These are phyloP conservation scores for Anguilla rostrata DNA, from an alignment of 2,113 vertebrate genomes.

Conservation along the genomic window DNA sequence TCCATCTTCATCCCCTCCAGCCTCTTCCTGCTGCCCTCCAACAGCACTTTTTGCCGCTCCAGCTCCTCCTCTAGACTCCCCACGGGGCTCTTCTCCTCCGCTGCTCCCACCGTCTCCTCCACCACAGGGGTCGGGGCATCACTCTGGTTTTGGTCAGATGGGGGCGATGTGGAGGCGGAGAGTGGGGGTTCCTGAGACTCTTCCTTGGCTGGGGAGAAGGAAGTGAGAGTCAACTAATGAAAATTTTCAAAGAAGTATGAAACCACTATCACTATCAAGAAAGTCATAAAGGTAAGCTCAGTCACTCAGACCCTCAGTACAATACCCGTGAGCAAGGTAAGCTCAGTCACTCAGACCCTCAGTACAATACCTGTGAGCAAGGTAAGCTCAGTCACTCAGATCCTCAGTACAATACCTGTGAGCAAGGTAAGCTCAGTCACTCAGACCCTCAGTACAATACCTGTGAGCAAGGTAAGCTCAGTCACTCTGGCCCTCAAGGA, in stretches of 20 bases:
- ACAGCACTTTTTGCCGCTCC: constrained; percentile 60
- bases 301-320: constrained; percentile 35
- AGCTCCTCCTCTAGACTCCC: constrained; percentile 58
- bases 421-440: constrained; percentile 48
- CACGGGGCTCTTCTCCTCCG: constrained; percentile 33
- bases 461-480: constrained; percentile 30
- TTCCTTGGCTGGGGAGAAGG: constrained; percentile 42
- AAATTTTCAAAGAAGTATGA: not conserved
- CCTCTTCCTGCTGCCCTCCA: constrained; percentile 65
- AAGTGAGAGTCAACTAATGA: not conserved
- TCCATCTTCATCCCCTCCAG: constrained; percentile 65
- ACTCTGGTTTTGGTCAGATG: constrained; percentile 34
- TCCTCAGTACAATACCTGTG: constrained; percentile 35
- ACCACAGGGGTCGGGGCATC: constrained; percentile 15
- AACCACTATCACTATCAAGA: not conserved
- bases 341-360: no score
- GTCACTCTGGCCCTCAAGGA: constrained; percentile 60
- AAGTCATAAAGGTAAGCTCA: not conserved
- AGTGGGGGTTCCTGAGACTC: constrained; percentile 27
- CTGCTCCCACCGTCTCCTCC: constrained; percentile 26
- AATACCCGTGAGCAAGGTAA: no score
- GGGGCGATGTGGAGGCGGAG: constrained; percentile 31
- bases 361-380: not conserved
- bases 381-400: not conserved
- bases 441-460: constrained; percentile 56